A percentile compares a stretch with the other conserved stretches of the same genome.
phyloP scores from a whole-genome alignment of 1,140 invertebrate species.

The Neodiprion fabricii region DNA sequence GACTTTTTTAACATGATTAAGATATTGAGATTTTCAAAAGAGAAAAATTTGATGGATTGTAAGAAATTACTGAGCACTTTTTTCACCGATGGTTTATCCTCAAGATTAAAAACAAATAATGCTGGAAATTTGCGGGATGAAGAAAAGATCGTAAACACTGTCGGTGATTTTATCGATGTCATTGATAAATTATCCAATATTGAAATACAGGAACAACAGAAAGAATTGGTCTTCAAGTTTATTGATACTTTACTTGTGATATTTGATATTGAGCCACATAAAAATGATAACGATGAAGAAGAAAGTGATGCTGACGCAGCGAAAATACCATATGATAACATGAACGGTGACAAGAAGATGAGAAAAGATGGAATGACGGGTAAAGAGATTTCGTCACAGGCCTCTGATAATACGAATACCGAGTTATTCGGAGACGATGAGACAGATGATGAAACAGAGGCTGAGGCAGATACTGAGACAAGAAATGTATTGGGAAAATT shows the following conservation, averaged over 20 bases:
- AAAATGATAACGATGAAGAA: background rate
- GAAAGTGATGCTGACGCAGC: background rate
- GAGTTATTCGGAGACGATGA: too few species aligned
- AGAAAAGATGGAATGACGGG: too few species aligned
- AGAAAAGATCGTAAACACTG: background rate
- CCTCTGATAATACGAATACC: background rate
- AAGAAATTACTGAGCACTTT: background rate
- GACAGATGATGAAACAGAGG: too few species aligned
- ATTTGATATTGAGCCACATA: background rate
- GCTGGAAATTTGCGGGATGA: background rate
- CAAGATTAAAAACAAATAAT: background rate
- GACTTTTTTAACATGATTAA: background rate
- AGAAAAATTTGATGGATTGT: background rate
- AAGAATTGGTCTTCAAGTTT: background rate
- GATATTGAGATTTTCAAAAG: background rate
- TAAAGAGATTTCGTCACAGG: background rate
- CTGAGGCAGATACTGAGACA: too few species aligned
- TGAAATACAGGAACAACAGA: background rate
- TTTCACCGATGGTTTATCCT: background rate
- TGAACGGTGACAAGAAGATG: too few species aligned
- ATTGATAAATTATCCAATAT: background rate
- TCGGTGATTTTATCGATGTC: background rate
- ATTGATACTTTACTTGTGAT: background rate
- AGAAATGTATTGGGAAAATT: too few species aligned
- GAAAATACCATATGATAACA: background rate